phyloP scores from a whole-genome alignment of 2,888 invertebrate genomes.

The Argyresthia goedartella region DNA sequence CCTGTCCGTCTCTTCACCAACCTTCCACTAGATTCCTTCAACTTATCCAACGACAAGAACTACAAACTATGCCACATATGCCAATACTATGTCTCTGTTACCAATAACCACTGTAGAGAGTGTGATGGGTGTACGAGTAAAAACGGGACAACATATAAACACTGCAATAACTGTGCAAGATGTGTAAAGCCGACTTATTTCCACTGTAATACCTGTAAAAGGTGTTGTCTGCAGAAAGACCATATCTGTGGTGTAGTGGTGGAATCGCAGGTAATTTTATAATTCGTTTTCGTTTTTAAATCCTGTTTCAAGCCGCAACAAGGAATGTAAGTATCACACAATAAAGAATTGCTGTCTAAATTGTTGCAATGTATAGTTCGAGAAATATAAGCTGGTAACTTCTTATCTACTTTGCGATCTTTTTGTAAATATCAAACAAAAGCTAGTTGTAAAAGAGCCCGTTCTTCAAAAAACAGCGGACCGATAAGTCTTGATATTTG shows the following conservation, averaged over 20 bases:
- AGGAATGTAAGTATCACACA: no score
- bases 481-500: no score
- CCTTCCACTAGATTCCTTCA: slow-evolving; percentile 66
- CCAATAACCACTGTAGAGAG: slow-evolving; percentile 51
- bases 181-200: slow-evolving; percentile 90
- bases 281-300: slow-evolving; percentile 48
- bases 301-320: no score
- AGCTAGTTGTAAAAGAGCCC: no score
- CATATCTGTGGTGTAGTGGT: slow-evolving; percentile 47
- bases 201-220: slow-evolving; percentile 80
- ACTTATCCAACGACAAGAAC: slow-evolving; percentile 67
- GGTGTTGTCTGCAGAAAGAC: slow-evolving; percentile 68
- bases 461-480: no score
- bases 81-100: slow-evolving; percentile 70
- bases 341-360: no score
- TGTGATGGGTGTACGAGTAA: slow-evolving; percentile 61
- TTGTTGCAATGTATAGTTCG: no score
- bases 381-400: no score
- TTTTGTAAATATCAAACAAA: no score
- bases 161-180: slow-evolving; percentile 81
- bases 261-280: slow-evolving; percentile 39
- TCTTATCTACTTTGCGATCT: no score
- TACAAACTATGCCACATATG: slow-evolving; percentile 85
- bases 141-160: slow-evolving; percentile 77
- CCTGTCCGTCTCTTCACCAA: slow-evolving; percentile 93